Evolutionary conservation across 2,888 invertebrate genomes (phyloP), one percentile per base, ranked within the genome.

Genomic region (Eristalinus sepulchralis): DNA sequence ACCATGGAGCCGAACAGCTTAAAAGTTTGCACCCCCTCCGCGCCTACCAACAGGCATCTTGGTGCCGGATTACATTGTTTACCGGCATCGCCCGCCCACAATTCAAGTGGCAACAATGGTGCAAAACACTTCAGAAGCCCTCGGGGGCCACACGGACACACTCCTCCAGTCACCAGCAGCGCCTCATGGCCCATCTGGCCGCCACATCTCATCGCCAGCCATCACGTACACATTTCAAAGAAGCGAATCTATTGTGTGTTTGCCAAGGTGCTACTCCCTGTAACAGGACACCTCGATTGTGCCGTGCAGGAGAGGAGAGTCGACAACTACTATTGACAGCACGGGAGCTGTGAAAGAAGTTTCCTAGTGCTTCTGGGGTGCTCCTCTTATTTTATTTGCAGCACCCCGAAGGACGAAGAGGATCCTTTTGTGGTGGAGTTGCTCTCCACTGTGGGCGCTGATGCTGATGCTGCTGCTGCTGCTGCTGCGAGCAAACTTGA

Each of bases 31-130:
- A 22, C 22, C 33, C 20, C 10, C 22, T 27, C 11, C 36, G 27
- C 27, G 5, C 27, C 27, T 5, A 27, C 34, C 3, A 33, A 11
- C 3, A 5, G 24, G 9, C 31, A 11, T 60, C 47, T 6, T 17
- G 36, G 13, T 24, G 63, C 31, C 59, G 57, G 82, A 78, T 78
- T 78, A 78, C 64, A 86, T 79, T 78, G 85, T 86, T 82, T 82
- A 64, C 55, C 24, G 71, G 71, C 78, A 59, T 53, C 60, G 39
- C 17, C 64, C 55, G 76, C 85, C 85, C 85, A 85, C 82, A 82
- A 82, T 70, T 85, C 77, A 82, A 85, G 85, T 85, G 85, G 85
- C 77, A 85, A 85, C 83, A 86, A 86, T 86, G 83, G 79, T 47
- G 78, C 64, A 75, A 75, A 63, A 71, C 71, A 73, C 72, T 86